Conservation (phyloP, 2,113 vertebrate genomes). For the Dolichotis patagonum region DNA sequence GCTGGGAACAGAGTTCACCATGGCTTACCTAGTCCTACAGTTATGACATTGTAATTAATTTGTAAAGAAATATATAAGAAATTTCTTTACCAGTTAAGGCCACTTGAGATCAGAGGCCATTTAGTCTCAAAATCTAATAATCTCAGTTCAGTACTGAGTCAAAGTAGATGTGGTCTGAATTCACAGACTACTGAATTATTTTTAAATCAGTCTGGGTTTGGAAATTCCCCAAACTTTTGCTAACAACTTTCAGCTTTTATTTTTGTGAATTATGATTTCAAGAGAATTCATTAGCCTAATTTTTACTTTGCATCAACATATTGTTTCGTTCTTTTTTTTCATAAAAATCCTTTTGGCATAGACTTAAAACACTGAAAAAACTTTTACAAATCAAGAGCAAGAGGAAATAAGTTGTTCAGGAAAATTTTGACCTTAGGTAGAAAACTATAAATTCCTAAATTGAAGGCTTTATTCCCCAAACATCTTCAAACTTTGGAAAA, state of each 20-base stretch:
- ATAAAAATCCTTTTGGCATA: slow-evolving; percentile 19
- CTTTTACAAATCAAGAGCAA: neutral
- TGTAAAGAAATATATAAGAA: slow-evolving; percentile 16
- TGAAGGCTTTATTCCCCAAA: neutral
- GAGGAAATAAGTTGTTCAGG: neutral
- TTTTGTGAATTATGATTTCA: slow-evolving; percentile 51
- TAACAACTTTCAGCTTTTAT: slow-evolving; percentile 28
- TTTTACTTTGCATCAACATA: neutral
- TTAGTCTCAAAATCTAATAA: slow-evolving; percentile 23
- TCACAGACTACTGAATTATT: slow-evolving; percentile 15
- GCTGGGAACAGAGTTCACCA: neutral
- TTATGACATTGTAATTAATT: slow-evolving; percentile 47
- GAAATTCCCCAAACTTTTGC: slow-evolving; percentile 15
- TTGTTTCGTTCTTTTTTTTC: neutral
- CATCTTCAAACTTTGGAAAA: slow-evolving; percentile 47
- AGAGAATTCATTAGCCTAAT: neutral
- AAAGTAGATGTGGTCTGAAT: slow-evolving; percentile 3
- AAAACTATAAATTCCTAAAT: neutral
- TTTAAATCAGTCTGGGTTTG: slow-evolving; percentile 34
- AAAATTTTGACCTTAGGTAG: slow-evolving; percentile 17
- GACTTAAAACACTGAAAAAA: slow-evolving; percentile 1
- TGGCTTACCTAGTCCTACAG: neutral
- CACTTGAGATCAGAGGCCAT: neutral
- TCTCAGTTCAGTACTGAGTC: neutral
- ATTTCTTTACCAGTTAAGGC: neutral